These are phyloP conservation scores for Agelastica alni DNA, from an alignment of 2,888 invertebrate genomes.

Conservation along the genomic window DNA sequence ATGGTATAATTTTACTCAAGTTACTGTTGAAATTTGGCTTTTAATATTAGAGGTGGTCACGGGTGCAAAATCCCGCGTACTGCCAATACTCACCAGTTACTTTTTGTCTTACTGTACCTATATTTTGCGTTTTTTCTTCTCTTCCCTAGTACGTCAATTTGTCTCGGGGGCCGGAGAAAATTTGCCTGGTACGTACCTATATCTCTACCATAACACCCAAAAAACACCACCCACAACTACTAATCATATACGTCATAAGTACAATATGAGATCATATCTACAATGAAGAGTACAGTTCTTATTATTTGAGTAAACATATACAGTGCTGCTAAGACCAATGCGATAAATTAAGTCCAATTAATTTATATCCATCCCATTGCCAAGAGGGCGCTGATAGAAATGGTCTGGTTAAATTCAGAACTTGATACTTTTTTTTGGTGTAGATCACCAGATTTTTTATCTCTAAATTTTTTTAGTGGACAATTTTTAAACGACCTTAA, in stretches of 20 bases:
- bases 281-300: no score
- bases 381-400: no score
- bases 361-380: no score
- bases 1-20: conserved; percentile 48
- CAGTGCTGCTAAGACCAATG: no score
- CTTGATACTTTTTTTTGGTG: no score
- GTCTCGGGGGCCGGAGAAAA: conserved; percentile 60
- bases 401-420: no score
- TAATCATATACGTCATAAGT: conserved; percentile 13
- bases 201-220: conserved; percentile 56
- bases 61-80: conserved; percentile 19
- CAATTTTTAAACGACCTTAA: no score
- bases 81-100: conserved; percentile 41
- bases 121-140: conserved; percentile 60
- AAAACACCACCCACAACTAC: conserved; percentile 55
- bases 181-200: conserved; percentile 59
- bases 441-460: no score
- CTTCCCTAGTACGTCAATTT: conserved; percentile 61
- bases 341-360: no score
- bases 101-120: conserved; percentile 57
- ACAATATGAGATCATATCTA: no score
- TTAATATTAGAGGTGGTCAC: conserved; percentile 28
- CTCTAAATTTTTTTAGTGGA: no score
- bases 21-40: conserved; percentile 54
- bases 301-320: no score